These are phyloP conservation scores for Zaprionus vittiger DNA, from an alignment of 1,140 invertebrate species.

Conservation along the genomic window DNA sequence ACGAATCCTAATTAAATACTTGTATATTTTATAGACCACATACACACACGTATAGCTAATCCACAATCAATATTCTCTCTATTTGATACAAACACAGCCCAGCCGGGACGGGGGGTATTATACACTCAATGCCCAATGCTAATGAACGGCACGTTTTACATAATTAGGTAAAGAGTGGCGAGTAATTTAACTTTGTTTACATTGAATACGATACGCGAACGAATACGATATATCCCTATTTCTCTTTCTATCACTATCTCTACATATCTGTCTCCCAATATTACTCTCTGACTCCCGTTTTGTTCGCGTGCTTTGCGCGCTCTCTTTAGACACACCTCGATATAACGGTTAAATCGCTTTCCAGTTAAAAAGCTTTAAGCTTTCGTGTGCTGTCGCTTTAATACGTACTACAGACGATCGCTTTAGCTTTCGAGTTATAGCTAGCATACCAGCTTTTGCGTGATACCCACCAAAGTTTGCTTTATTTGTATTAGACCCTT, in stretches of 20 bases:
- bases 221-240: constrained; percentile 16
- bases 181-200: constrained; percentile 34
- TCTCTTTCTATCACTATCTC: constrained; percentile 13
- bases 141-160: constrained; percentile 84
- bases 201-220: constrained; percentile 16
- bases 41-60: constrained; percentile 39
- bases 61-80: constrained; percentile 62
- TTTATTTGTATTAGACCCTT: constrained; percentile 12
- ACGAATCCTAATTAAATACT: constrained; percentile 5
- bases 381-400: constrained; percentile 25
- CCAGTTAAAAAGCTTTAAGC: constrained; percentile 17
- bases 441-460: constrained; percentile 44
- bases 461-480: constrained; percentile 19
- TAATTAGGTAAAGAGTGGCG: constrained; percentile 81
- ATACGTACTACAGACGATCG: constrained; percentile 18
- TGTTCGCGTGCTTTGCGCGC: constrained; percentile 30
- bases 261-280: constrained; percentile 14
- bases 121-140: constrained; percentile 84
- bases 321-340: constrained; percentile 16
- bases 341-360: neutral
- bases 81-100: constrained; percentile 69
- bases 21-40: constrained; percentile 5
- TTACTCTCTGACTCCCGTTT: constrained; percentile 1
- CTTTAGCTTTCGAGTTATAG: constrained; percentile 31
- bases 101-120: constrained; percentile 77